Evolutionary conservation across 1,140 invertebrate species (phyloP).

Genomic region (Trichonephila clavata): DNA sequence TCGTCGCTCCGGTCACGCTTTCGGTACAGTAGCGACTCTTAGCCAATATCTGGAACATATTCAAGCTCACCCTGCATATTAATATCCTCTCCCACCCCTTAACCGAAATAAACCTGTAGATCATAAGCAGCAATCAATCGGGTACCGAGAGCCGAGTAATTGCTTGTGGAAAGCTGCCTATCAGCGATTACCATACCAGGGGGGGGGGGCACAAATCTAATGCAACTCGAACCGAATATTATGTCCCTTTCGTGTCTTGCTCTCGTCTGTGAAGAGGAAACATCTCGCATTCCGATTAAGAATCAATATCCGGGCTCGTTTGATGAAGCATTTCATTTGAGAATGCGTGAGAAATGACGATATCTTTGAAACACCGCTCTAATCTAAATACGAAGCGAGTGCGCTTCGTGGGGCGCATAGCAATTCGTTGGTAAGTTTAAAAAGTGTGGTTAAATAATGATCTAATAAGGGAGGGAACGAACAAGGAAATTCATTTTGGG

Average conservation of each 20-base stretch:
- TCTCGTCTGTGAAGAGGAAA: neutral
- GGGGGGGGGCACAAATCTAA: neutral
- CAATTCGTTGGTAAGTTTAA: too few species aligned
- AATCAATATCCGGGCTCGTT: neutral
- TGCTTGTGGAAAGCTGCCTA: neutral
- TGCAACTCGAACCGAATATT: neutral
- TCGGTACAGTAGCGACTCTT: too few species aligned
- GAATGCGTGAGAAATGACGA: neutral
- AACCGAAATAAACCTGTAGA: neutral
- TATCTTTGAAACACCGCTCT: neutral
- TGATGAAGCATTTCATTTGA: neutral
- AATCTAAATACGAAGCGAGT: too few species aligned
- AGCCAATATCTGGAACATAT: too few species aligned
- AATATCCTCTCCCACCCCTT: neutral
- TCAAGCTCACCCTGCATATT: neutral
- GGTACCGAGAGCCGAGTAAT: neutral
- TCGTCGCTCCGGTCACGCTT: too few species aligned
- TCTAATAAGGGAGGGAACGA: too few species aligned
- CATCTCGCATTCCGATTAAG: slow-evolving; percentile 5
- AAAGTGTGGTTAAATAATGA: too few species aligned
- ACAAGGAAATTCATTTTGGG: too few species aligned
- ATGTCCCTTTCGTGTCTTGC: neutral
- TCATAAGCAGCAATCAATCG: neutral
- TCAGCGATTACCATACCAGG: neutral
- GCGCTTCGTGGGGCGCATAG: too few species aligned